These are phyloP conservation scores for Stegodyphus dumicola DNA, from an alignment of 1,140 invertebrate species.

Conservation along the genomic window DNA sequence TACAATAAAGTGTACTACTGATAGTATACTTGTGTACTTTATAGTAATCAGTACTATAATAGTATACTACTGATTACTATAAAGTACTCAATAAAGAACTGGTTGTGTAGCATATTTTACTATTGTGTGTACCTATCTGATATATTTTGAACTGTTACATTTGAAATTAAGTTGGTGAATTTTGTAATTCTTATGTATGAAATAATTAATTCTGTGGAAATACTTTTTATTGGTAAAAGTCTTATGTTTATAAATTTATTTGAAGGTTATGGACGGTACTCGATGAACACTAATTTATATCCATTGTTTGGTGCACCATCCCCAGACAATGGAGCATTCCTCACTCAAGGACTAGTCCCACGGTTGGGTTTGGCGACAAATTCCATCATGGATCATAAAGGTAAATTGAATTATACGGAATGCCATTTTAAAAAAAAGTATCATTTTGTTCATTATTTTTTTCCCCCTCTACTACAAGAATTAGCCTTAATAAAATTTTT, in stretches of 20 bases:
- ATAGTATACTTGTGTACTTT: no score
- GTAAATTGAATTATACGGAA: neutral
- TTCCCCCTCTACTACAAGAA: no score
- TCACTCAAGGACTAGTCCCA: constrained; percentile 55
- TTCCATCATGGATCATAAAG: constrained; percentile 55
- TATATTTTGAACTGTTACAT: no score
- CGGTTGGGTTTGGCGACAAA: constrained; percentile 44
- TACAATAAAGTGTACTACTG: no score
- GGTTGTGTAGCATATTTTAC: no score
- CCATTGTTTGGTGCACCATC: constrained; percentile 48
- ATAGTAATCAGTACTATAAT: no score
- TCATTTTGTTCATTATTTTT: neutral
- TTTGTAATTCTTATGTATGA: neutral
- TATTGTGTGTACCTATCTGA: no score
- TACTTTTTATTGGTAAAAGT: neutral
- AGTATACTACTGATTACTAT: no score
- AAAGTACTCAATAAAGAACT: no score
- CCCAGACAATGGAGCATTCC: constrained; percentile 43
- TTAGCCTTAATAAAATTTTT: no score
- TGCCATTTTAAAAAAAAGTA: neutral
- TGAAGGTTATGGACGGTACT: constrained; percentile 43
- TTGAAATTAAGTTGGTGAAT: no score
- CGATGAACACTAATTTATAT: constrained; percentile 53
- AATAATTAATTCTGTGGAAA: neutral
- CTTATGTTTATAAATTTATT: neutral